Evolutionary conservation across 1,140 invertebrate species (phyloP), one percentile per base, ranked within the genome.

Genomic region (Pseudomyrmex sp.): DNA sequence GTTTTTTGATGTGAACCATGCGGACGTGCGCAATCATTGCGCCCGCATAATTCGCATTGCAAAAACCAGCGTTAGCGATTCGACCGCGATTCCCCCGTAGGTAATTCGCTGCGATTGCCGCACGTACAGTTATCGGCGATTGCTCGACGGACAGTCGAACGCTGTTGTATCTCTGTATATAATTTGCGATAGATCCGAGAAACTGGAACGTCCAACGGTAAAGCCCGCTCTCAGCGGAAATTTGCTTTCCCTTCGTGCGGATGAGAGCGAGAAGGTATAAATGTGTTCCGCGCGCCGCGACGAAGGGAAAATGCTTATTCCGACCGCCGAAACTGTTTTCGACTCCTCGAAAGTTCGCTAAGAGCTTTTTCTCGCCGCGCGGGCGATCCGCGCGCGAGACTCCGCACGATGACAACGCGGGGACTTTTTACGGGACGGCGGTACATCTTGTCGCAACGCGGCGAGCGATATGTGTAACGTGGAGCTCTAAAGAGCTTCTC

Each of bases 121-220:
- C 65, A 23, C 54, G 74, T 75, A 80, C 84, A 85, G 85, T 91
- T 90, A 85, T 76, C 75, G 54, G 10, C 58, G 15, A 82, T 58
- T 20, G 85, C 56, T 26, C 63, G 54, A 79, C 26, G 2, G 13
- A 20, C 56, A 26, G 9, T 5, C 75, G 61, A 23, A 18, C 5
- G 23, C 68, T 66, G 35, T 35, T 35, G 35, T 35, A 56, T 62
- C 65, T 79, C 75, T 7, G 35, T 35, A 44, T 88, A 87, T 88
- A 87, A 88, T 74, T 87, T 52, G 70, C 75, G 75, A 74, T 87
- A 85, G 82, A 87, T 84, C 44, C 20, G 18, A 62, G 69, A 83
- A 87, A 88, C 72, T 79, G 70, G 85, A 87, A 84, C 86, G 15
- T 65, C 48, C 35, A 85, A 88, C 85, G 86, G 85, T 88, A 87